Evolutionary conservation across 1,140 invertebrate genomes (phyloP), one percentile per base, ranked within the genome.

Genomic region (Megalonaias nervosa): DNA sequence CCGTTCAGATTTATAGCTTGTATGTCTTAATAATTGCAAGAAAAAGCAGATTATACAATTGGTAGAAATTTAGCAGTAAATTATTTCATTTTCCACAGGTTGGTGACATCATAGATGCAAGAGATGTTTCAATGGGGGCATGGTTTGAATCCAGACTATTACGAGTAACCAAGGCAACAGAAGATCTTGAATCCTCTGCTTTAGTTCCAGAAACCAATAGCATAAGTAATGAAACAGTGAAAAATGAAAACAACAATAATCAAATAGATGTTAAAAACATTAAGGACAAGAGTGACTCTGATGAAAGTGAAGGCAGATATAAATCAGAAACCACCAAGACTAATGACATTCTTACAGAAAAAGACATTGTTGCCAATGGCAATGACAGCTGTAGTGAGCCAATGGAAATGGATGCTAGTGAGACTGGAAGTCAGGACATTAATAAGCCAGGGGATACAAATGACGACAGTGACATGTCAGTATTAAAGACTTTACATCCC

Each of bases 101-200:
- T 79, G 94, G 94, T 57, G 95, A 96, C 89, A 89, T 93, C 3
- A 89, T 97, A 77, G 96, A 97, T 91, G 93, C 93, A 38, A 91
- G 93, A 75, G 92, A 93, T 82, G 66, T 86, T 21, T 89, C 90
- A 68, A 87, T 89, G 78, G 92, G 91, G 60, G 89, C 89, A 12
- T 91, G 92, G 92, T 92, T 91, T 88, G 92, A 93, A 81, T 91
- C 89, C 13, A 90, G 90, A 77, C 90, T 92, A 70, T 74, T 89
- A 12, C 88, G 89, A 74, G 88, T 92, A 56, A 74, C 74, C 1
- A 77, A 80, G 67, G 69, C 58, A 61, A 68, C 17, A 64, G 62
- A 16, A 19, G 38, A 26, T 14, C 21, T 38, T 57, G 16, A 19
- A 58, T 38, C 60, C 21, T 21, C 14, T 13, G n/a, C 21, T 48